Evolutionary conservation across 2,113 vertebrate genomes (phyloP).

Genomic region (Canis aureus): DNA sequence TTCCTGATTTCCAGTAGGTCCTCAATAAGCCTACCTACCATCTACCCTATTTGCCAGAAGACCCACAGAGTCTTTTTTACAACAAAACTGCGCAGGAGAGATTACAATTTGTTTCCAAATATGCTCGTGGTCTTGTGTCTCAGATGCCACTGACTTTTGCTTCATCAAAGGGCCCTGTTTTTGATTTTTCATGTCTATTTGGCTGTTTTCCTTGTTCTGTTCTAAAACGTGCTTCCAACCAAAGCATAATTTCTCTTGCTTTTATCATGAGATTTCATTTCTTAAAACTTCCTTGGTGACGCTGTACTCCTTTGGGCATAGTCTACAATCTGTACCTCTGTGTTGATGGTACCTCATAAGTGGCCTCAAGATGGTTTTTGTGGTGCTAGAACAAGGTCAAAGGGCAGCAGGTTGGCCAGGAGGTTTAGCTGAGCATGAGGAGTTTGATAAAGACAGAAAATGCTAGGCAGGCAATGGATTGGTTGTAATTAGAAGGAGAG

Average conservation of each 20-base stretch:
- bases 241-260: not conserved
- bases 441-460: not conserved
- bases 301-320: not conserved
- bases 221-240: constrained; percentile 34
- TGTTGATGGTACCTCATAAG: not conserved
- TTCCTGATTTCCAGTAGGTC: not conserved
- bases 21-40: not conserved
- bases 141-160: not conserved
- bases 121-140: constrained; percentile 35
- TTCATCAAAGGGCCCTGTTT: constrained; percentile 41
- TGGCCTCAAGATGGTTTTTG: not conserved
- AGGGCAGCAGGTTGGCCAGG: not conserved
- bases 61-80: not conserved
- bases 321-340: not conserved
- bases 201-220: constrained; percentile 33
- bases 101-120: constrained; percentile 60
- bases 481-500: not conserved
- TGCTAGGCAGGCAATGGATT: not conserved
- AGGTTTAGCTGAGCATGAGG: not conserved
- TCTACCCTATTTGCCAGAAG: not conserved
- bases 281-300: not conserved
- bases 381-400: not conserved
- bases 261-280: constrained; percentile 34
- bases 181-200: constrained; percentile 61
- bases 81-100: not conserved